Evolutionary conservation across 2,113 vertebrate genomes (phyloP).

Genomic region (Heterotilapia buettikoferi): DNA sequence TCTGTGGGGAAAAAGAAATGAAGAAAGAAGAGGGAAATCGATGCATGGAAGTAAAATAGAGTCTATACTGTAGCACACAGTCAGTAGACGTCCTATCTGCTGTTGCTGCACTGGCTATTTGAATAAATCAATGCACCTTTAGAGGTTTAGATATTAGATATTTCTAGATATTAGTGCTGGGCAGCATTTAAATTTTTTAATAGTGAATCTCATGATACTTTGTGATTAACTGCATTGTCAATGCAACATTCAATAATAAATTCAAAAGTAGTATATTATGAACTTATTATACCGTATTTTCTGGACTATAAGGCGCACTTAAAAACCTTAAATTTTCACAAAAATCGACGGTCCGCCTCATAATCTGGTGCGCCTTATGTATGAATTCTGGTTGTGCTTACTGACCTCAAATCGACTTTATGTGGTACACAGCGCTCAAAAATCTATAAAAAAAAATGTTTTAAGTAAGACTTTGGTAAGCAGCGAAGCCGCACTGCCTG

Average conservation of each 20-base stretch:
- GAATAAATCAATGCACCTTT: not conserved
- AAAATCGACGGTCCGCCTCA: not conserved
- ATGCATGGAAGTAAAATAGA: not conserved
- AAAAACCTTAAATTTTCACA: not conserved
- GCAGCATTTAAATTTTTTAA: not conserved
- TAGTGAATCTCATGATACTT: not conserved
- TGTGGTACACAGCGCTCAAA: not conserved
- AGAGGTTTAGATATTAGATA: not conserved
- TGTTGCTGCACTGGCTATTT: not conserved
- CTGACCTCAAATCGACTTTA: not conserved
- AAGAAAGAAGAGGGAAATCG: not conserved
- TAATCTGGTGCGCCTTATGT: not conserved
- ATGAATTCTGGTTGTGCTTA: not conserved
- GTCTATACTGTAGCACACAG: not conserved
- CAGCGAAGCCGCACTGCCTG: not conserved
- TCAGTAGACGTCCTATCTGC: not conserved
- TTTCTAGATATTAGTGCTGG: not conserved
- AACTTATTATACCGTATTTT: not conserved
- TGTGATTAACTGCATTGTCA: not conserved
- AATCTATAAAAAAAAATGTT: not conserved
- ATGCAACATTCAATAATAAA: not conserved
- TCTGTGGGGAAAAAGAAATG: not conserved
- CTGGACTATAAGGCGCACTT: not conserved
- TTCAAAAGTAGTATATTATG: not conserved
- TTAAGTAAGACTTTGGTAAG: not conserved